Conservation (phyloP, 1,140 invertebrate genomes). For the Zaprionus gabonicus region DNA sequence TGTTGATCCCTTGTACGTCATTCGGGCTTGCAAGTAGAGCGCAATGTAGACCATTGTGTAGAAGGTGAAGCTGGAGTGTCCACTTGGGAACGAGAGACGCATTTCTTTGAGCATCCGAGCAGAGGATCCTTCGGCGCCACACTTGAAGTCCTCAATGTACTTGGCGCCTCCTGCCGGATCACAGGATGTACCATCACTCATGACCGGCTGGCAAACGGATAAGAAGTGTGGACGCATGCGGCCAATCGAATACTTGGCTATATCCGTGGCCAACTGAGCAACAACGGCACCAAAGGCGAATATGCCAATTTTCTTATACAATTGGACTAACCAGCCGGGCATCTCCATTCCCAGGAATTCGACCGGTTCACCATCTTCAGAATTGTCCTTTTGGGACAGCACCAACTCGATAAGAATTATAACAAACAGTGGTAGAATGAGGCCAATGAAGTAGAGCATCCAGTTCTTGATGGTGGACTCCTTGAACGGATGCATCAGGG, state of each 20-base stretch:
- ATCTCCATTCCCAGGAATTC: constrained; percentile 86
- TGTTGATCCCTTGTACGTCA: constrained; percentile 90
- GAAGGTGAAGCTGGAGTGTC: constrained; percentile 92
- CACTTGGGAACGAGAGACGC: constrained; percentile 92
- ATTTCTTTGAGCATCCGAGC: constrained; percentile 89
- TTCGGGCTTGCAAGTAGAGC: constrained; percentile 92
- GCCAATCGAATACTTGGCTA: constrained; percentile 96
- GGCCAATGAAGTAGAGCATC: constrained; percentile 91
- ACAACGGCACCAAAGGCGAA: constrained; percentile 94
- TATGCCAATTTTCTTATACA: constrained; percentile 90
- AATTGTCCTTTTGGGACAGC: constrained; percentile 35
- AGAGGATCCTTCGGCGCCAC: constrained; percentile 86
- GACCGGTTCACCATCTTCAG: constrained; percentile 61
- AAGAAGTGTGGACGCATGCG: constrained; percentile 96
- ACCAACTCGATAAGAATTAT: constrained; percentile 86
- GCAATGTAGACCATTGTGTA: constrained; percentile 92
- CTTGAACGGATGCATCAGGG: constrained; percentile 93
- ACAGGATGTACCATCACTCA: constrained; percentile 86
- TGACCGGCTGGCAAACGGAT: constrained; percentile 88
- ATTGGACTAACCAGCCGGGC: constrained; percentile 89
- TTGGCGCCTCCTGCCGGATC: constrained; percentile 85
- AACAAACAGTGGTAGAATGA: constrained; percentile 89
- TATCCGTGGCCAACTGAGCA: constrained; percentile 93
- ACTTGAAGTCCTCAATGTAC: constrained; percentile 89
- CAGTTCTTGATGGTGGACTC: constrained; percentile 92